These are phyloP conservation scores for Drosophila quinaria DNA, from an alignment of 2,888 invertebrate genomes.

Conservation along the genomic window DNA sequence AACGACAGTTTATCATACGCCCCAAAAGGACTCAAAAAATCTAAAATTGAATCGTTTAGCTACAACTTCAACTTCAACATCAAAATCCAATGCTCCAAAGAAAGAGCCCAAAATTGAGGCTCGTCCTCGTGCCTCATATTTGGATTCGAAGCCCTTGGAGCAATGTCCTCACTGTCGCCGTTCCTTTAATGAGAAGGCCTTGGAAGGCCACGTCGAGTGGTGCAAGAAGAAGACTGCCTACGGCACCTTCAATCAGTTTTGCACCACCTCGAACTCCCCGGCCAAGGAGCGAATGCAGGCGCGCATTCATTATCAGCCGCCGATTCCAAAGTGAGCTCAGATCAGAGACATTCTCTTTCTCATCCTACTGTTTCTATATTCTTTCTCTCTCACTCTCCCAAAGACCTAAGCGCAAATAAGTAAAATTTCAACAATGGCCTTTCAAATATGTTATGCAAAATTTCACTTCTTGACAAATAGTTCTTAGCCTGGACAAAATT, in stretches of 20 bases:
- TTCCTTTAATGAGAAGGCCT: not conserved
- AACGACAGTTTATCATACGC: not conserved
- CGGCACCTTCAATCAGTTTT: not conserved
- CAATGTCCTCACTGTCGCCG: not conserved
- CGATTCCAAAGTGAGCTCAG: slow-evolving; percentile 3
- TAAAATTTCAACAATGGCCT: not conserved
- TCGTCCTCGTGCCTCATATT: not conserved
- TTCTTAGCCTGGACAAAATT: not conserved
- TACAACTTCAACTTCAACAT: not conserved
- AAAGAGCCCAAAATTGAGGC: not conserved
- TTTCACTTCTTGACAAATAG: not conserved
- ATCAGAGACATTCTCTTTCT: no score
- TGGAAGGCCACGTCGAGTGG: slow-evolving; percentile 3
- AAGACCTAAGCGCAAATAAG: not conserved
- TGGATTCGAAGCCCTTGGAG: not conserved
- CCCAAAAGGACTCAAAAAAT: not conserved
- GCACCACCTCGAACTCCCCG: rapidly evolving
- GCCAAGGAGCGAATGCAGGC: slow-evolving; percentile 11
- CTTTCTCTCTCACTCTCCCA: no score
- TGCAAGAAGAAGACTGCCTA: not conserved
- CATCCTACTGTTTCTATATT: not conserved
- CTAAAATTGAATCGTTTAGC: not conserved
- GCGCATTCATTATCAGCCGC: slow-evolving; percentile 9
- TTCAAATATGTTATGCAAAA: not conserved
- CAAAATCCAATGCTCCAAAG: not conserved